Conservation (phyloP, 1,140 invertebrate species). For the Phocides pigmalion region DNA sequence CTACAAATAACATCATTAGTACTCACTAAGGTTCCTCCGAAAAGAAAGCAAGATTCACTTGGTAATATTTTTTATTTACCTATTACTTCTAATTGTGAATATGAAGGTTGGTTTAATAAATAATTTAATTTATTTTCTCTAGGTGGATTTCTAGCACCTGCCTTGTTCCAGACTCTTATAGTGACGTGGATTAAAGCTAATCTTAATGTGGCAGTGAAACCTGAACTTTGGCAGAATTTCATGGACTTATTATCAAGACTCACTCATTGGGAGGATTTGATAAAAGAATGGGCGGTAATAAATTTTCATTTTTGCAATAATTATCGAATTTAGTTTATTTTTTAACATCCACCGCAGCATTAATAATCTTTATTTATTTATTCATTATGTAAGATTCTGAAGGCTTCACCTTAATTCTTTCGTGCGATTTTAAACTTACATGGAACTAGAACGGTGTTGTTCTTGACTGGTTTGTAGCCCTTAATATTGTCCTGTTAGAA, state of each 20-base stretch:
- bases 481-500: constrained; percentile 85
- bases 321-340: too few relatives aligned
- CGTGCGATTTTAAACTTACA: too few relatives aligned
- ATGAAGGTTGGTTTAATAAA: neutral
- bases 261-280: constrained; percentile 97
- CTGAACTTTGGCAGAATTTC: constrained; percentile 97
- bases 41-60: constrained; percentile 90
- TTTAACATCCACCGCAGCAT: too few relatives aligned
- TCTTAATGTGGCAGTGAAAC: constrained; percentile 94
- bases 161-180: constrained; percentile 97
- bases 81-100: constrained; percentile 5
- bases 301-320: too few relatives aligned
- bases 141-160: constrained; percentile 90
- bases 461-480: too few relatives aligned
- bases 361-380: too few relatives aligned
- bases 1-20: constrained; percentile 97
- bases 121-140: constrained; percentile 32
- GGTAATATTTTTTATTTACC: constrained; percentile 72
- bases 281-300: constrained; percentile 92
- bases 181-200: constrained; percentile 99
- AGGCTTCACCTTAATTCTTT: too few relatives aligned
- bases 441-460: too few relatives aligned
- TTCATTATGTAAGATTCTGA: too few relatives aligned
- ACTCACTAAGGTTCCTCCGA: constrained; percentile 90
- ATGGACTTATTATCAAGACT: constrained; percentile 93